Evolutionary conservation across 2,888 invertebrate species (phyloP), one percentile per base, ranked within the genome.

Genomic region (Archips crataeganus): DNA sequence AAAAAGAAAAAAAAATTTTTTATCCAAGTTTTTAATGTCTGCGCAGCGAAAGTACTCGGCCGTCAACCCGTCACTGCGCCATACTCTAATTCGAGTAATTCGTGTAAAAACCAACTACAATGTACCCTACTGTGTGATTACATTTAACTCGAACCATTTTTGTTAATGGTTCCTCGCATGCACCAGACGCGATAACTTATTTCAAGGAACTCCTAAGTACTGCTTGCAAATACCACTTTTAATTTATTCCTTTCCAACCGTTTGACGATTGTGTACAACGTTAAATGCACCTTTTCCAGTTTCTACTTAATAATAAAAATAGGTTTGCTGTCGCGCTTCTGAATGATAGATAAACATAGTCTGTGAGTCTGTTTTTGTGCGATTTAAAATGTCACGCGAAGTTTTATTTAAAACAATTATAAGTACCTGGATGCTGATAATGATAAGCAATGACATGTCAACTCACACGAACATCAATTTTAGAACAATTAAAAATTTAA

Each of bases 111-210:
- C 15, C 49, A 49, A 11, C 51, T 13, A 49, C 36, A 64, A 36
- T 49, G 49, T 36, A 4, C 39, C 23, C n/a, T 9, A 67, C 66
- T n/a, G 66, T 57, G 57, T 42, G 66, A 67, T 67, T 67, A 67
- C 15, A 39, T 67, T 34, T 57, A 67, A 67, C 36, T 57, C 32
- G 23, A 54, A 15, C 66, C 57, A 65, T 65, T 65, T 62, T 65
- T 51, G 65, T 65, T 51, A 65, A 65, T 51, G n/a, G 23, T 57
- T 15, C 66, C 57, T 67, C 57, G 66, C 57, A 67, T 67, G 66
- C 66, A 23, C 66, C 51, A n/a, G 60, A 23, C 39, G 54, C 66
- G 57, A 67, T 67, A 67, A 67, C 42, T 57, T 45, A 32, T 57
- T 67, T 57, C 57, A 0, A 57, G 23, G 66, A 67, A 66, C 34